A percentile compares a stretch with the other conserved stretches of the same genome.
Conservation (phyloP, 1,140 invertebrate species). For the Plodia interpunctella region DNA sequence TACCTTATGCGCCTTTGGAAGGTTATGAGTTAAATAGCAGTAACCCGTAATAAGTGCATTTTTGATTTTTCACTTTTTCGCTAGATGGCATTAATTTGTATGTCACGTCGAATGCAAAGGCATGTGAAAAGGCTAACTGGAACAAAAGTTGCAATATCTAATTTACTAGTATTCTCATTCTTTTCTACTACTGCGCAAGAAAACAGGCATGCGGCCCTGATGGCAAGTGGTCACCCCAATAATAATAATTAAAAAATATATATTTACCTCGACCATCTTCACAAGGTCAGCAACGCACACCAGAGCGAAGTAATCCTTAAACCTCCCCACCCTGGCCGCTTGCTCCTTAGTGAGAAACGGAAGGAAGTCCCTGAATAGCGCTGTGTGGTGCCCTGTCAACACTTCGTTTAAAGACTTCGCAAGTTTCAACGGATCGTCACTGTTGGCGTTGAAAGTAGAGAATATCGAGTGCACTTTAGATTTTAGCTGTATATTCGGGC, state of each 20-base stretch:
- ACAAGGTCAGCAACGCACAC: conserved; percentile 40
- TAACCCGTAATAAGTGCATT: too few species aligned
- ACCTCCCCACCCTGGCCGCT: conserved; percentile 41
- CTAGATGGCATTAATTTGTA: too few species aligned
- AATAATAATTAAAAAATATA: not conserved
- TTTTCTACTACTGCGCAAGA: too few species aligned
- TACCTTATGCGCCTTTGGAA: too few species aligned
- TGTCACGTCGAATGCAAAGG: too few species aligned
- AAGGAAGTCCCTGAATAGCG: conserved; percentile 50
- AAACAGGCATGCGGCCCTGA: too few species aligned
- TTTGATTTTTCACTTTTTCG: too few species aligned
- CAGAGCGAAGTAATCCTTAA: conserved; percentile 46
- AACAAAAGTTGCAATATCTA: too few species aligned
- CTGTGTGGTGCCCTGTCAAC: conserved; percentile 31
- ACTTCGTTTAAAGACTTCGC: conserved; percentile 23
- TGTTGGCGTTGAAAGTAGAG: conserved; percentile 29
- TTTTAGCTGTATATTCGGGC: not conserved
- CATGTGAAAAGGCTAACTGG: too few species aligned
- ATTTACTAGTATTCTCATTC: too few species aligned
- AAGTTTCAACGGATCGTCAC: conserved; percentile 27
- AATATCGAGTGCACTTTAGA: conserved; percentile 24
- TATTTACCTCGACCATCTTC: conserved; percentile 43
- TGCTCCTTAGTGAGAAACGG: conserved; percentile 53
- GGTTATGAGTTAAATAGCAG: too few species aligned
- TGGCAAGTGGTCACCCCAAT: too few species aligned